Conservation (phyloP, 2,888 invertebrate species). For the Trichogramma evanescens region DNA sequence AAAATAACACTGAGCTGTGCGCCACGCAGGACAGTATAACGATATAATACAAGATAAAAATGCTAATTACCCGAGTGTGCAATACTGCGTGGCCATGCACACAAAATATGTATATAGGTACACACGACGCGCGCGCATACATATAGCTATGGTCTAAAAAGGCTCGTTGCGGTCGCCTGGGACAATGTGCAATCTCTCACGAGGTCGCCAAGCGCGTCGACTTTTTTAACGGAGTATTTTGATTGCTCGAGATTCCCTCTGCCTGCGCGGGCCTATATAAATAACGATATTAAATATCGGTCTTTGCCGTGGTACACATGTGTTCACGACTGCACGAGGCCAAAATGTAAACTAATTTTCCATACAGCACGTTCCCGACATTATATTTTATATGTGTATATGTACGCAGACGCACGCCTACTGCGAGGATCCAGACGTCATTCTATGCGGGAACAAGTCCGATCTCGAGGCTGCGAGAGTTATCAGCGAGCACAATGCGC, state of each 20-base stretch:
- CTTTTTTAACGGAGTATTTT: conserved; percentile 2
- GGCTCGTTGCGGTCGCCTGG: conserved; percentile 2
- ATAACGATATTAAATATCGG: no score
- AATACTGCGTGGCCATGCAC: conserved; percentile 6
- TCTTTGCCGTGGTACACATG: no score
- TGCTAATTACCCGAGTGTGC: conserved; percentile 7
- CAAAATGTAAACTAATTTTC: no score
- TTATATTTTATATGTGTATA: neutral
- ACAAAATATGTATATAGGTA: neutral
- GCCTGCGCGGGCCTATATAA: no score
- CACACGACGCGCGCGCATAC: no score
- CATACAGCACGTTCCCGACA: neutral
- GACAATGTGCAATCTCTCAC: no score
- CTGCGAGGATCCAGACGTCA: conserved; percentile 85
- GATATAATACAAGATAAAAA: conserved; percentile 2
- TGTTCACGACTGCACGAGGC: no score
- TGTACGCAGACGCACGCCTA: conserved; percentile 59
- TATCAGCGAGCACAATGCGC: conserved; percentile 69
- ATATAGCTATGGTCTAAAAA: neutral
- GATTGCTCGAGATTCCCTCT: neutral
- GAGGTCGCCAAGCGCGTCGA: no score
- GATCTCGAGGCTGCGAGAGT: conserved; percentile 81
- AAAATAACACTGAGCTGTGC: neutral
- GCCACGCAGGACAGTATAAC: neutral
- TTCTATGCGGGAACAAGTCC: conserved; percentile 92